A percentile compares a stretch with the other conserved stretches of the same genome.
Evolutionary conservation across 2,888 invertebrate species (phyloP).

Genomic region (Synergus gifuensis): DNA sequence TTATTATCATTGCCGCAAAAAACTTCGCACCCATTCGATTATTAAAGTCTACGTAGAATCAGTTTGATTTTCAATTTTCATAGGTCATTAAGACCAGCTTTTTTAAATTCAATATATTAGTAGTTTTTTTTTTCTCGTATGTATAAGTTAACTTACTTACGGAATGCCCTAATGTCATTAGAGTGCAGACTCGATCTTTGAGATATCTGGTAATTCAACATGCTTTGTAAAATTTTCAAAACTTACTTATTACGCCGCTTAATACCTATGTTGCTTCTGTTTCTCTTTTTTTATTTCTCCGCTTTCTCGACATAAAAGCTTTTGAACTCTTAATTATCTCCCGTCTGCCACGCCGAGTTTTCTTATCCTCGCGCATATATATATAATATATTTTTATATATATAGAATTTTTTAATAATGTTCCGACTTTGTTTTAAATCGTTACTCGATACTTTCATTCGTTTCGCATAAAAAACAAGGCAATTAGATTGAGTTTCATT

Average conservation of each 20-base stretch:
- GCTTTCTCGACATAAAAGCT: slow-evolving; percentile 56
- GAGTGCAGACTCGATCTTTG: slow-evolving; percentile 65
- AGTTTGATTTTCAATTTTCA: slow-evolving; percentile 21
- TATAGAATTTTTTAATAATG: slow-evolving; percentile 63
- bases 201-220: slow-evolving; percentile 60
- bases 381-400: slow-evolving; percentile 62
- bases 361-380: slow-evolving; percentile 58
- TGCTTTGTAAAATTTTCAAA: slow-evolving; percentile 72
- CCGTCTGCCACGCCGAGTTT: slow-evolving; percentile 60
- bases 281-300: slow-evolving; percentile 48
- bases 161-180: slow-evolving; percentile 69
- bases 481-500: slow-evolving; percentile 75
- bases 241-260: slow-evolving; percentile 65
- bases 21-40: slow-evolving; percentile 29
- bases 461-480: slow-evolving; percentile 77
- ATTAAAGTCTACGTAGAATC: slow-evolving; percentile 39
- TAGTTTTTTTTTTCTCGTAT: slow-evolving; percentile 54
- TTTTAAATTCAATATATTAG: slow-evolving; percentile 58
- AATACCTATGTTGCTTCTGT: slow-evolving; percentile 55
- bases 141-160: slow-evolving; percentile 63
- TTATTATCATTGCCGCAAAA: slow-evolving; percentile 46
- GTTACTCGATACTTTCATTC: slow-evolving; percentile 74
- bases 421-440: slow-evolving; percentile 67
- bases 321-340: slow-evolving; percentile 70
- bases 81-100: slow-evolving; percentile 42